Conservation (phyloP, 64 coral and sea anemone genomes). For the Montipora cactus region DNA sequence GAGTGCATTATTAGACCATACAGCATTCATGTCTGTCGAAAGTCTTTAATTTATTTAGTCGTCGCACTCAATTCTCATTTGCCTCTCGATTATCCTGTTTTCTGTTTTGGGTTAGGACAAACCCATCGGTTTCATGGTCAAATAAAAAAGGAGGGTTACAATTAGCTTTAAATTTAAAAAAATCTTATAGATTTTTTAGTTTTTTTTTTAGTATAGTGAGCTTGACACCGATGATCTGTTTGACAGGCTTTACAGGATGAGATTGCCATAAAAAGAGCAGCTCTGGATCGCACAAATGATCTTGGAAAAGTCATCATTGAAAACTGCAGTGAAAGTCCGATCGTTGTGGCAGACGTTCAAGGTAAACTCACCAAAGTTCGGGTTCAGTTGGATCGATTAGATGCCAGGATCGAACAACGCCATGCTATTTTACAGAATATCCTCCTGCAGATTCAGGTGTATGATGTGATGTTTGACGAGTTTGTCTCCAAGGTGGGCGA, state of each 20-base stretch:
- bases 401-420: slow-evolving; percentile 76
- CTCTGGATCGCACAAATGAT: slow-evolving; percentile 74
- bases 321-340: slow-evolving; percentile 68
- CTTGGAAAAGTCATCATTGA: slow-evolving; percentile 84
- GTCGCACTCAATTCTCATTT: no score
- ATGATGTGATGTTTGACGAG: slow-evolving; percentile 64
- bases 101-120: no score
- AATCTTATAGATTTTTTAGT: no score
- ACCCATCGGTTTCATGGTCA: no score
- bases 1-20: no score
- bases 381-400: slow-evolving; percentile 82
- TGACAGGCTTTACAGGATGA: slow-evolving; percentile 85
- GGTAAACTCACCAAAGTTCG: slow-evolving; percentile 88
- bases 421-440: slow-evolving; percentile 75
- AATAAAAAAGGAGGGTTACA: no score
- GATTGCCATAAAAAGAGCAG: slow-evolving; percentile 67
- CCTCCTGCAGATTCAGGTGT: slow-evolving; percentile 82
- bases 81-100: no score
- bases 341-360: slow-evolving; percentile 91
- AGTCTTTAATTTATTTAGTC: no score
- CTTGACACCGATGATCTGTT: background rate
- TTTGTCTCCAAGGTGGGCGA: slow-evolving; percentile 63
- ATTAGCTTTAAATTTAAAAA: no score
- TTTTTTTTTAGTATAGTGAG: no score
- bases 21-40: no score